Evolutionary conservation across 2,113 vertebrate genomes (phyloP).

Genomic region (Anser brachyrhynchus): DNA sequence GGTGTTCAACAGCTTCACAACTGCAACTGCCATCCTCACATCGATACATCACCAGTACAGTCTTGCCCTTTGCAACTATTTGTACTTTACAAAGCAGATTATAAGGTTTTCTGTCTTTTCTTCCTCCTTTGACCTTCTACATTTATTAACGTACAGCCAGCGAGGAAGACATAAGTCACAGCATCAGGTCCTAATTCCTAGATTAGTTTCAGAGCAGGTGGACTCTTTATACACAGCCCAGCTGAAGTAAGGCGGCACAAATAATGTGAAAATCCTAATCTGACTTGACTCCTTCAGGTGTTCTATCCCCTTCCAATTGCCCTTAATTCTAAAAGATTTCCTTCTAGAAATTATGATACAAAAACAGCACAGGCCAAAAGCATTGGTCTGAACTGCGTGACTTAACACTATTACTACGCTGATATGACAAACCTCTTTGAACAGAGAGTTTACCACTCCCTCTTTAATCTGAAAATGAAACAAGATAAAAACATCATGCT

Average conservation of each 20-base stretch:
- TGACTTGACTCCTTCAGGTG: not conserved
- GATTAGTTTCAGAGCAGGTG: not conserved
- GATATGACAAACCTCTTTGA: not conserved
- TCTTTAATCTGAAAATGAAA: not conserved
- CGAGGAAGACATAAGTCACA: not conserved
- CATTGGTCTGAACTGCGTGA: not conserved
- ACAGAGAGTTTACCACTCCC: not conserved
- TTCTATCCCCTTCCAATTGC: not conserved
- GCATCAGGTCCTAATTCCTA: not conserved
- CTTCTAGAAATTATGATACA: not conserved
- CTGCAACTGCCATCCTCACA: not conserved
- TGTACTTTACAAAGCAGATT: not conserved
- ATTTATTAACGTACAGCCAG: not conserved
- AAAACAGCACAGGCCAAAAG: not conserved
- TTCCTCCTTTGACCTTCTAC: not conserved
- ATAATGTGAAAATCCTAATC: not conserved
- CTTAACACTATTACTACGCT: not conserved
- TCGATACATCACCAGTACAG: not conserved
- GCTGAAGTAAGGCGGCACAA: not conserved
- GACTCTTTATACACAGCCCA: not conserved
- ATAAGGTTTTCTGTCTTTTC: not conserved
- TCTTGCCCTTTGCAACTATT: not conserved
- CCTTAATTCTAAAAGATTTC: not conserved
- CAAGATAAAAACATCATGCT: not conserved
- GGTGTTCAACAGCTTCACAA: not conserved